Base-by-base conservation (phyloP, 2,888 invertebrate genomes). In the Lathronympha strigana region DNA sequence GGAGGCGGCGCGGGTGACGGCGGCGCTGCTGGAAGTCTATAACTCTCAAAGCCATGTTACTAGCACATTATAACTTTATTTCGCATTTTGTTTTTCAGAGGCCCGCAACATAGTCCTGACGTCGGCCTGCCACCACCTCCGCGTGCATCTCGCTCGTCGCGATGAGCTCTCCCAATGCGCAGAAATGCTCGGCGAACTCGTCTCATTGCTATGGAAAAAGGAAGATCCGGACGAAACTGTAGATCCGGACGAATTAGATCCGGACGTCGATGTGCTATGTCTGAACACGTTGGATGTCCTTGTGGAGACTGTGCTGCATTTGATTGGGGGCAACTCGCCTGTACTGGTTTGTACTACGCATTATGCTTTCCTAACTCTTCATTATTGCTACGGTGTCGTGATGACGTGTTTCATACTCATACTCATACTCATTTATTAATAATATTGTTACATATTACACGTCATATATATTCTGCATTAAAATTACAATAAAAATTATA, bases 101-200 rank as follows among this genome's bases (percentile, higher is more conserved):
- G 97, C 97, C 1, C 94, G 98, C 64, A 95, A 95, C 77, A 94
- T 97, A 63, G 93, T 98, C 4, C 90, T 98, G 21, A 94, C 95
- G 0, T 96, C 97, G 1, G 96, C 97, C 31, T 97, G 98, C 80
- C 95, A 96, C 71, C 98, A 98, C 77, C 86, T 98, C 40, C 94
- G 97, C 31, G 94, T 95, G 21, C 98, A 98, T 80, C 90, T 98
- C 2, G 94, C 95, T 0, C 94, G 96, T 0, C 94, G 97, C 19
- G 97, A 97, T 77, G 98, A 98, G 78, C 86, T 98, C 33, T 93
- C 95, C 13, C 93, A 97, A 4, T 97, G 97, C 78, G 96, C 97
- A 0, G 97, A 97, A 67, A 97, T 98, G 75, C 90, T 98, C 9
- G 96, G 96, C 0, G 98, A 98, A 81, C 94, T 98, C 31, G 93